Conservation (phyloP, 2,113 vertebrate genomes). For the Podarcis raffonei region DNA sequence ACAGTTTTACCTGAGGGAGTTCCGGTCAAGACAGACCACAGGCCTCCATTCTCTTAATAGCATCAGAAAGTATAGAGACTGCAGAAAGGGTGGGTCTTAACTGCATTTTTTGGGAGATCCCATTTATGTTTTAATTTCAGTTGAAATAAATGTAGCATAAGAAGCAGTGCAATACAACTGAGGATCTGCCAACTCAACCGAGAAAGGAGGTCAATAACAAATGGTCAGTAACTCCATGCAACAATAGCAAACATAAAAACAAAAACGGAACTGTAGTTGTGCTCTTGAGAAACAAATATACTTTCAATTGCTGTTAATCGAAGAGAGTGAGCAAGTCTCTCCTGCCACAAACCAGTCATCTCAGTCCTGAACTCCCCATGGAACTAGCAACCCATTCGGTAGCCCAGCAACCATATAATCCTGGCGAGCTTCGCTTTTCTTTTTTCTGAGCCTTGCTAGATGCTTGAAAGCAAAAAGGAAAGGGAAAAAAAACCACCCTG, state of each 20-base stretch:
- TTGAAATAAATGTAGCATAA: no score
- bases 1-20: no score
- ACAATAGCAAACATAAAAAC: background rate
- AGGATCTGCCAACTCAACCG: background rate
- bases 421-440: background rate
- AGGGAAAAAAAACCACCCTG: background rate
- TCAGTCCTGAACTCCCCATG: background rate
- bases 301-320: background rate
- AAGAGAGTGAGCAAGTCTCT: background rate
- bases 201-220: background rate
- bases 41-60: no score
- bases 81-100: background rate
- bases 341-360: background rate
- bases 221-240: background rate
- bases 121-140: background rate
- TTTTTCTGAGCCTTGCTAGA: background rate
- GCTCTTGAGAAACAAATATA: background rate
- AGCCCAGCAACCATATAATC: background rate
- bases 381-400: background rate
- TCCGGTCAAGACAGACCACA: no score
- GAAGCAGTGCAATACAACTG: background rate
- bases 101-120: fast-evolving
- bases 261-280: background rate
- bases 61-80: background rate
- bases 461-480: background rate